These are phyloP conservation scores for Drosophila littoralis DNA, from an alignment of 1,140 invertebrate species.

Conservation along the genomic window DNA sequence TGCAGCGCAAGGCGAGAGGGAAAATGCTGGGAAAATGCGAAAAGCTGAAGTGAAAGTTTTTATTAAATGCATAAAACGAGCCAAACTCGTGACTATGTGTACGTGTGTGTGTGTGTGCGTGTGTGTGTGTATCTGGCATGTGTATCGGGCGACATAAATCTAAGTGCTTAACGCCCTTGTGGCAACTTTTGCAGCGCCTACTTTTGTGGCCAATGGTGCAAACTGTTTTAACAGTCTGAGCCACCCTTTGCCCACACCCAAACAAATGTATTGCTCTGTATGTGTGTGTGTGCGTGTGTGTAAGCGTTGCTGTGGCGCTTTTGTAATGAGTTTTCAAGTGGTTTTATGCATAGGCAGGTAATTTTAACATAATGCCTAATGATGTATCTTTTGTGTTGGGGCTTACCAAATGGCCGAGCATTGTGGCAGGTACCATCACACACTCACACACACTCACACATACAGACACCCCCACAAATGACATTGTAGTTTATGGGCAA, in stretches of 20 bases:
- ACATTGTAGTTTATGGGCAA: conserved; percentile 9
- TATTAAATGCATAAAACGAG: conserved; percentile 80
- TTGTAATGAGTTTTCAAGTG: conserved; percentile 82
- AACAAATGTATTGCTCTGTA: neutral
- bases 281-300: conserved; percentile 24
- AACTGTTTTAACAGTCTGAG: conserved; percentile 67
- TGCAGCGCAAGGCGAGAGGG: conserved; percentile 39
- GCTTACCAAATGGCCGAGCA: conserved; percentile 34
- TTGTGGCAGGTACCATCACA: conserved; percentile 9
- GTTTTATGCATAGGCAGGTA: conserved; percentile 78
- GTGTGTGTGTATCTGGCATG: conserved; percentile 21
- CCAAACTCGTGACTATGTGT: conserved; percentile 60
- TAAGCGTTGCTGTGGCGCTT: conserved; percentile 45
- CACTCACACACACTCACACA: neutral
- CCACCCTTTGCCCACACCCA: conserved; percentile 17
- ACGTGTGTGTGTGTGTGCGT: conserved; percentile 24
- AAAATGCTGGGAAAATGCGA: conserved; percentile 45
- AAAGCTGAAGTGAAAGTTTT: conserved; percentile 73
- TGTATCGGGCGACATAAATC: conserved; percentile 71
- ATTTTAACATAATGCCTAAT: conserved; percentile 80
- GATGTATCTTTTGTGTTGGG: conserved; percentile 64
- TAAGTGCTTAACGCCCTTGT: conserved; percentile 79
- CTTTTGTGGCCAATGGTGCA: conserved; percentile 69
- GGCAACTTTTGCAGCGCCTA: conserved; percentile 71
- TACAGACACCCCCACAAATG: neutral